phyloP scores from a whole-genome alignment of 2,888 invertebrate species.

The Torymus texanus region DNA sequence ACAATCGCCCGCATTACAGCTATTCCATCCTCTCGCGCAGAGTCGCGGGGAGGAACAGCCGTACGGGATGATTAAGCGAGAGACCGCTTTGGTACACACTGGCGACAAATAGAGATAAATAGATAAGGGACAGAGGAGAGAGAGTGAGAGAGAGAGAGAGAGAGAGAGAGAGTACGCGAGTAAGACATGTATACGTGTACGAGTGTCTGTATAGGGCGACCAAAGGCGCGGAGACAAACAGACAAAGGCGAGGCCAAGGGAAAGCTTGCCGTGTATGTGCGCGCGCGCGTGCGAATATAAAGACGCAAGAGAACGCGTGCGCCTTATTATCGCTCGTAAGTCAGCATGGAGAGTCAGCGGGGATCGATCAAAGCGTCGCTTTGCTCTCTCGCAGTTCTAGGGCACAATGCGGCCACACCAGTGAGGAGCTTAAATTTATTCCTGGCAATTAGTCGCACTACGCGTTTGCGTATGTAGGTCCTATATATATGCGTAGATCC shows the following conservation, averaged over 20 bases:
- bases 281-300: slow-evolving; percentile 10
- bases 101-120: slow-evolving; percentile 49
- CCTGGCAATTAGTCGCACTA: slow-evolving; percentile 48
- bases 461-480: not conserved
- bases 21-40: not conserved
- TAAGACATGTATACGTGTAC: not conserved
- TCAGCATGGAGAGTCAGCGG: slow-evolving; percentile 3
- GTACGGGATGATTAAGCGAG: slow-evolving; percentile 16
- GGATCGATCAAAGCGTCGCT: slow-evolving; percentile 41
- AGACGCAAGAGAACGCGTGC: not conserved
- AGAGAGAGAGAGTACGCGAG: not conserved
- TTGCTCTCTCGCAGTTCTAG: slow-evolving; percentile 3
- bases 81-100: not conserved
- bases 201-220: too few species aligned
- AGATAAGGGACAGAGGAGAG: slow-evolving; percentile 27
- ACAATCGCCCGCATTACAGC: not conserved
- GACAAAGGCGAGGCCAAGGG: slow-evolving; percentile 1
- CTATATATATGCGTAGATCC: not conserved
- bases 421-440: slow-evolving; percentile 42
- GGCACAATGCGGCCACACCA: not conserved
- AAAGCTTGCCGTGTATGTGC: too few species aligned
- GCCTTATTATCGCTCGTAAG: slow-evolving; percentile 43
- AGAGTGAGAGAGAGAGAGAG: not conserved
- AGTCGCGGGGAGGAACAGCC: not conserved
- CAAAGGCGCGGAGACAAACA: slow-evolving; percentile 24